Percentiles rank a stretch among this genome's conserved stretches.
Conservation (phyloP, 1,140 invertebrate genomes). For the Philaenus spumarius region DNA sequence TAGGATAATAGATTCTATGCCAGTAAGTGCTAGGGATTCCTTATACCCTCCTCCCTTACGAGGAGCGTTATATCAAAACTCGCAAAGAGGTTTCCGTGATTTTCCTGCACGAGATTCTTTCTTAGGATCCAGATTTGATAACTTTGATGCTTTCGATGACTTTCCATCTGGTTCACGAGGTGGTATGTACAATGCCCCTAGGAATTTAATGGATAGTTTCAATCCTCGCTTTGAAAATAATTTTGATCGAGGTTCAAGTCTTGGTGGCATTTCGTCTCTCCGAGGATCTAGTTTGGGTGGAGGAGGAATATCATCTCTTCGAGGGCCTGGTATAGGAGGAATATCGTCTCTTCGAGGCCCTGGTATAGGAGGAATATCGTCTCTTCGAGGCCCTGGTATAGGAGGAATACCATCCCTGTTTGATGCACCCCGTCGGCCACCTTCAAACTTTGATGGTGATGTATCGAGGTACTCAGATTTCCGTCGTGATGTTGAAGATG, state of each 20-base stretch:
- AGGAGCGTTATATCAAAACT: slow-evolving; percentile 3
- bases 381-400: too few species aligned
- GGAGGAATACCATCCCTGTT: too few species aligned
- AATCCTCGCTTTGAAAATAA: neutral
- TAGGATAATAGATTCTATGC: too few species aligned
- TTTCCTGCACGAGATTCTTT: neutral
- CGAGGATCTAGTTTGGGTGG: too few species aligned
- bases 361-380: too few species aligned
- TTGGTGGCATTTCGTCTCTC: neutral
- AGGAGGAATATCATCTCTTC: too few species aligned
- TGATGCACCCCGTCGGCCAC: too few species aligned
- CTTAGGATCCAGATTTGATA: neutral
- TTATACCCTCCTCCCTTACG: slow-evolving; percentile 12
- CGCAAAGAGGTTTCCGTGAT: neutral
- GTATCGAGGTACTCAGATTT: slow-evolving; percentile 24
- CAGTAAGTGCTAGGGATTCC: neutral
- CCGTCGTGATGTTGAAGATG: slow-evolving; percentile 23
- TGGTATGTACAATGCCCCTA: neutral
- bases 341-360: too few species aligned
- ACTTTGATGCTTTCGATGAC: neutral
- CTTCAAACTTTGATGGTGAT: neutral
- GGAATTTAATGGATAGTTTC: neutral
- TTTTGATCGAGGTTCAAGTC: neutral
- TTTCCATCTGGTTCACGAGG: neutral
- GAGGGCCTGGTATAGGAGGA: too few species aligned